phyloP scores from a whole-genome alignment of 2,888 invertebrate genomes.

The Disparrhopalites patrizii region DNA sequence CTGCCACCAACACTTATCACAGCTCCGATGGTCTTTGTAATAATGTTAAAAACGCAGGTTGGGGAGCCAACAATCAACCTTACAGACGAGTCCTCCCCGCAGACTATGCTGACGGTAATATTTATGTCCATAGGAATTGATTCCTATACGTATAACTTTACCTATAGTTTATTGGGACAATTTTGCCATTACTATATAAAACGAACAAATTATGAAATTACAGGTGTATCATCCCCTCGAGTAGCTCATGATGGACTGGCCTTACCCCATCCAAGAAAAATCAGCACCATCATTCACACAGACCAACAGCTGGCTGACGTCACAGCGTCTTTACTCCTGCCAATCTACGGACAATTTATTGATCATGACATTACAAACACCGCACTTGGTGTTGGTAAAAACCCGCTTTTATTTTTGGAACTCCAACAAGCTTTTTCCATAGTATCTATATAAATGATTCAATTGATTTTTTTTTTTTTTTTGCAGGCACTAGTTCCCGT shows the following conservation, averaged over 20 bases:
- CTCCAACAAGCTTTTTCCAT: too few relatives aligned
- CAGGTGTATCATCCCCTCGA: slow-evolving; percentile 54
- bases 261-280: slow-evolving; percentile 55
- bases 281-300: slow-evolving; percentile 55
- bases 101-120: slow-evolving; percentile 55
- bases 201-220: not conserved
- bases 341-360: slow-evolving; percentile 56
- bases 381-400: slow-evolving; percentile 55
- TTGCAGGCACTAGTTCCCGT: not conserved
- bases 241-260: slow-evolving; percentile 48
- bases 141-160: too few relatives aligned
- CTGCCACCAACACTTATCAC: slow-evolving; percentile 56
- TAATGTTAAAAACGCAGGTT: slow-evolving; percentile 56
- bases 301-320: slow-evolving; percentile 54
- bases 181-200: not conserved
- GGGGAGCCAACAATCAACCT: slow-evolving; percentile 56
- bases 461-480: slow-evolving; percentile 48
- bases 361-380: slow-evolving; percentile 58
- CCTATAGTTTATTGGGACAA: not conserved
- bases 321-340: slow-evolving; percentile 56
- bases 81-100: slow-evolving; percentile 55
- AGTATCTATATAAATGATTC: too few relatives aligned
- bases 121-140: not conserved
- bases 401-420: too few relatives aligned
- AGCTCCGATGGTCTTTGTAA: slow-evolving; percentile 59